phyloP scores from a whole-genome alignment of 2,797 vertebrate genomes.

The Echiichthys vipera region DNA sequence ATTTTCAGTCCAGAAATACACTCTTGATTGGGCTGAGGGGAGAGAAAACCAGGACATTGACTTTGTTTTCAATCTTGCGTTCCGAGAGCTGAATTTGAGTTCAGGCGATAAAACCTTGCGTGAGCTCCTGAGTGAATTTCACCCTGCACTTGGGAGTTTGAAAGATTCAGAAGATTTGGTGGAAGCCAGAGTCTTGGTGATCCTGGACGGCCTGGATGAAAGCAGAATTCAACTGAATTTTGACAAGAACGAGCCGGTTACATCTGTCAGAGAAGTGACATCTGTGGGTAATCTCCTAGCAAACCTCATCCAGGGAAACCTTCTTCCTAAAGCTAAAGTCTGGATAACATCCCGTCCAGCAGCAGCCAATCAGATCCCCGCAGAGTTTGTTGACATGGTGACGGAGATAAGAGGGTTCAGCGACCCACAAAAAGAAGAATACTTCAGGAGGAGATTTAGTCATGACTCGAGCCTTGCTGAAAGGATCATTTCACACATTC shows the following conservation, averaged over 20 bases:
- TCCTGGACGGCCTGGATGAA: conserved; percentile 74
- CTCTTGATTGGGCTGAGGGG: conserved; percentile 65
- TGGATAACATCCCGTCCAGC: conserved; percentile 71
- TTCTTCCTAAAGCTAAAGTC: conserved; percentile 45
- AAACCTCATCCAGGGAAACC: conserved; percentile 62
- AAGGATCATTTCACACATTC: conserved; percentile 34
- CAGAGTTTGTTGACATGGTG: conserved; percentile 32
- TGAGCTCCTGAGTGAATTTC: conserved; percentile 43
- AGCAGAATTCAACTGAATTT: conserved; percentile 57
- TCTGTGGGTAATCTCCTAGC: conserved; percentile 43
- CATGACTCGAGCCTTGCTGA: background rate
- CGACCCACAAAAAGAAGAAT: conserved; percentile 52
- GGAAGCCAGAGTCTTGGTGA: conserved; percentile 22
- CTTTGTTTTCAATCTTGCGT: conserved; percentile 58
- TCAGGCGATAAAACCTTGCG: conserved; percentile 15
- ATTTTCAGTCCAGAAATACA: conserved; percentile 66
- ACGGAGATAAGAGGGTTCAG: conserved; percentile 68
- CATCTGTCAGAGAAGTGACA: conserved; percentile 22
- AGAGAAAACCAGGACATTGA: conserved; percentile 30
- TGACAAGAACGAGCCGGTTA: background rate
- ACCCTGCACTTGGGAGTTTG: background rate
- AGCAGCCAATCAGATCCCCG: conserved; percentile 64
- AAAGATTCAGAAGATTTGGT: background rate
- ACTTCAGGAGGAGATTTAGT: conserved; percentile 44
- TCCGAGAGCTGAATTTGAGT: conserved; percentile 55